Base-by-base conservation (phyloP, 64 coral and sea anemone genomes). In the Platygyra sinensis region DNA sequence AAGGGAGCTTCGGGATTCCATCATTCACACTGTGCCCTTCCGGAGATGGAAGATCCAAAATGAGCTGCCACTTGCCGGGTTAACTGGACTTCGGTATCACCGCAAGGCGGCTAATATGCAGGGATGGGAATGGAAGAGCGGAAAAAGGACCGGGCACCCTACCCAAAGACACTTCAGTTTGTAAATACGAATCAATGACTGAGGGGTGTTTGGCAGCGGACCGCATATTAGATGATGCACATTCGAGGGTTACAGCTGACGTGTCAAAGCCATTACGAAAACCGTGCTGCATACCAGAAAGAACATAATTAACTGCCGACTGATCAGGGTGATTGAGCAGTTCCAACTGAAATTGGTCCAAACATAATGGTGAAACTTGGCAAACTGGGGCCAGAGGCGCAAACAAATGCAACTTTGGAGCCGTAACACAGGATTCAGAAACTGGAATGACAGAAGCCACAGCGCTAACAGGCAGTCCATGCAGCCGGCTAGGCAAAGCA, bases 31-130 rank as follows among this genome's bases (percentile, higher is more conserved):
- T 90, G 24, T 28, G 9, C 10, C 49, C 63, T 5, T 20, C 60
- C 8, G 77, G 89, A 1, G 61, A 90, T 4, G 89, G 82, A 10
- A 90, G 62, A 67, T 90, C 89, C 36, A 90, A 30, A 31, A 90
- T n/a, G n/a, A n/a, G n/a, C n/a, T n/a, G n/a, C n/a, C n/a, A n/a
- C n/a, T n/a, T n/a, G n/a, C n/a, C n/a, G n/a, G n/a, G n/a, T n/a
- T n/a, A n/a, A n/a, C n/a, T n/a, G n/a, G n/a, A n/a, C n/a, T n/a
- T n/a, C n/a, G n/a, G n/a, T n/a, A n/a, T n/a, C n/a, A n/a, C n/a
- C n/a, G n/a, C n/a, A n/a, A n/a, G n/a, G n/a, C n/a, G n/a, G n/a
- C n/a, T n/a, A n/a, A n/a, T n/a, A n/a, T n/a, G n/a, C n/a, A n/a
- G n/a, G n/a, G n/a, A n/a, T n/a, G n/a, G n/a, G 65, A 15, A 2